Evolutionary conservation across 2,888 invertebrate species (phyloP), one percentile per base, ranked within the genome.

Genomic region (Frankliniella fusca): DNA sequence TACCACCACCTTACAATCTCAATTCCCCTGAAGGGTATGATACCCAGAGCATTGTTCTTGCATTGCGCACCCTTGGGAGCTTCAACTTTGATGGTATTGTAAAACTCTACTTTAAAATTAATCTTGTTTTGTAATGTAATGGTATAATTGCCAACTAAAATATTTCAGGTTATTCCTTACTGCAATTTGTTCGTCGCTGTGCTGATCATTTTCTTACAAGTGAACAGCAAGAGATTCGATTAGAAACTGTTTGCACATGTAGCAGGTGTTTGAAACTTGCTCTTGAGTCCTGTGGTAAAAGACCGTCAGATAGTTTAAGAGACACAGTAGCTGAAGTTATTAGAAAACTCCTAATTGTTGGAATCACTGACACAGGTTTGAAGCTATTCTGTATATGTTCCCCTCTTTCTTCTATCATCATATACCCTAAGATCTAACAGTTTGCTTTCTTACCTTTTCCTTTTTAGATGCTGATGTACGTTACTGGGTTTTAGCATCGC

Each of bases 161-260:
- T 54, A 48, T 28, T 61, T 79, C 48, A 90, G 90, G 95, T 2
- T 95, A 97, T 86, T 95, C 97, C 79, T 90, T 98, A 86, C 90
- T 98, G 70, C 95, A 96, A 84, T 98, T 98, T 90, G 96, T 98
- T 0, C 92, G 94, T 84, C 93, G 97, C 83, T 97, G 97, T 88
- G 96, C 97, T 0, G 97, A 98, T 86, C 93, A 95, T 87, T 98
- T 96, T 87, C 89, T 99, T 80, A 93, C 93, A 23, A 95, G 95
- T 86, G 98, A 98, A 84, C 94, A 96, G 86, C 94, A 95, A 85
- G 97, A 97, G 87, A 94, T 99, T 15, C 91, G 97, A 48, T 89
- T 98, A 84, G 98, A 99, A 89, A 96, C 99, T 20, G 99, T 99
- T 0, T 93, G 94, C 87, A 98, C 98, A 0, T 96, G 98, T 86